A percentile compares a stretch with the other conserved stretches of the same genome.
These are phyloP conservation scores for Diarsia rubi DNA, from an alignment of 2,888 invertebrate species.

Conservation along the genomic window DNA sequence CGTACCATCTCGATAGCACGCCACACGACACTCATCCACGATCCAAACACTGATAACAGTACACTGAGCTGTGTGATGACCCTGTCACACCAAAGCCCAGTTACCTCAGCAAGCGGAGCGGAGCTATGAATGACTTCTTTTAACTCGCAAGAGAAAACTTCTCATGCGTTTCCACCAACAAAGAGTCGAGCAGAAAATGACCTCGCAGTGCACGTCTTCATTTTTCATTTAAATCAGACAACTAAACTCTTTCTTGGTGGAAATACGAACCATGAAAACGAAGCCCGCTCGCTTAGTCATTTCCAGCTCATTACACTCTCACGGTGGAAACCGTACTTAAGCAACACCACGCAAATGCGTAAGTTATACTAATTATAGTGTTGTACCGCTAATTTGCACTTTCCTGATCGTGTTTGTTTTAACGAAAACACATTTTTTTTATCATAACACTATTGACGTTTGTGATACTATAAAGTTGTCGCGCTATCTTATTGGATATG, in stretches of 20 bases:
- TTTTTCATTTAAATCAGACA: too few relatives aligned
- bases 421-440: constrained; percentile 40
- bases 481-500: constrained; percentile 57
- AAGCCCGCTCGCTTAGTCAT: too few relatives aligned
- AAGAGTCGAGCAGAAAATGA: too few relatives aligned
- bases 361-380: constrained; percentile 39
- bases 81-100: not conserved
- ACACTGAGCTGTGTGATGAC: constrained; percentile 2
- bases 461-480: constrained; percentile 41
- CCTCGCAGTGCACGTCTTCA: too few relatives aligned
- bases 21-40: constrained; percentile 1
- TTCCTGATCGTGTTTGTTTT: constrained; percentile 48
- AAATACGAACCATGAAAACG: too few relatives aligned
- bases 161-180: too few relatives aligned
- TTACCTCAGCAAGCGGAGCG: too few relatives aligned
- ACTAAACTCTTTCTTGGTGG: too few relatives aligned
- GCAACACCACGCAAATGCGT: not conserved
- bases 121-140: too few relatives aligned
- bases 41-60: constrained; percentile 30
- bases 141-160: too few relatives aligned
- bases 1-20: constrained; percentile 39
- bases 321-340: too few relatives aligned
- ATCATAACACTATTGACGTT: constrained; percentile 38
- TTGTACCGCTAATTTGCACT: constrained; percentile 45
- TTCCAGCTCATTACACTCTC: too few relatives aligned